Percentiles rank a stretch among this genome's conserved stretches.
phyloP scores from a whole-genome alignment of 2,113 vertebrate genomes.

The Paratilapia polleni region DNA sequence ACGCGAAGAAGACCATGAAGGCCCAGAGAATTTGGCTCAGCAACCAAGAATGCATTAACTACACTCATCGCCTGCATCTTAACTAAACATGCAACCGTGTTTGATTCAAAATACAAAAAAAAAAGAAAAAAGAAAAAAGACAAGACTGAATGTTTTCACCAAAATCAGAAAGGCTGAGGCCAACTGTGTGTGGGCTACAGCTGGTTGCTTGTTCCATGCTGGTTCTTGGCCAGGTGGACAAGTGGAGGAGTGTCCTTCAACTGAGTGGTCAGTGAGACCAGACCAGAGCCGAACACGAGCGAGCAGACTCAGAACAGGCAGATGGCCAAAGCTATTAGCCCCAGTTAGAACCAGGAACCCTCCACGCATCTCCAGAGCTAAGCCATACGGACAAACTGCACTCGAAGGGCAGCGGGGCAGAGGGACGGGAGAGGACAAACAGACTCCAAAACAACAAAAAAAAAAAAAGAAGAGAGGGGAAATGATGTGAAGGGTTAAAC shows the following conservation, averaged over 20 bases:
- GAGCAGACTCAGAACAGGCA: conserved; percentile 52
- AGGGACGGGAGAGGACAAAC: conserved; percentile 11
- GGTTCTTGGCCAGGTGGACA: conserved; percentile 49
- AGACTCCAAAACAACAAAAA: neutral
- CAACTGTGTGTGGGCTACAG: neutral
- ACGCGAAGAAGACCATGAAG: conserved; percentile 11
- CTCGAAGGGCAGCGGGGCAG: conserved; percentile 8
- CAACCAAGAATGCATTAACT: neutral
- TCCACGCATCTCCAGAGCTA: conserved; percentile 48
- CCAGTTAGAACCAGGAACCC: conserved; percentile 56
- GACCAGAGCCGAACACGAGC: conserved; percentile 29
- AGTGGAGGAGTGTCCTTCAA: conserved; percentile 68
- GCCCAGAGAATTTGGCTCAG: conserved; percentile 4
- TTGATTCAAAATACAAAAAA: neutral
- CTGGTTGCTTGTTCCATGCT: conserved; percentile 9
- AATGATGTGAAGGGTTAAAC: neutral
- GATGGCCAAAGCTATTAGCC: conserved; percentile 69
- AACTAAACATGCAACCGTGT: neutral
- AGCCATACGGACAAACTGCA: conserved; percentile 40
- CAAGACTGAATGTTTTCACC: neutral
- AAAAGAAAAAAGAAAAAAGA: fast-evolving
- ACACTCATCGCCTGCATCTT: neutral
- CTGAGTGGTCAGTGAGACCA: conserved; percentile 65
- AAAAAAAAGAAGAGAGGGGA: neutral
- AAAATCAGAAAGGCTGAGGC: neutral